A percentile compares a stretch with the other conserved stretches of the same genome.
Conservation (phyloP, 2,888 invertebrate genomes). For the Cryptocephalus moraei region DNA sequence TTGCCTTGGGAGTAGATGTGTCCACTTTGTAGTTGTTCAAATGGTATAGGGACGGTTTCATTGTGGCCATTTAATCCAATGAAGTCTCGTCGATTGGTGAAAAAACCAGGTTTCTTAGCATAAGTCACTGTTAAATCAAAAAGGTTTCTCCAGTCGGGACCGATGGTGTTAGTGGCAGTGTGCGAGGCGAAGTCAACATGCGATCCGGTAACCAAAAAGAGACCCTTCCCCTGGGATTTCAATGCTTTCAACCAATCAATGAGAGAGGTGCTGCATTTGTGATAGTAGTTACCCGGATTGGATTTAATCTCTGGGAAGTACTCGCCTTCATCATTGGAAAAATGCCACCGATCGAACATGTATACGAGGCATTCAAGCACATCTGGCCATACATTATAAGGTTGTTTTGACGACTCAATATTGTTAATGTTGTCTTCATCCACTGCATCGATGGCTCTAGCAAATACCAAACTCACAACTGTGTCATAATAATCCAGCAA, state of each 20-base stretch:
- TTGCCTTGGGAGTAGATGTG: constrained; percentile 50
- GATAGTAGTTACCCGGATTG: constrained; percentile 48
- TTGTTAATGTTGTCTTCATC: constrained; percentile 33
- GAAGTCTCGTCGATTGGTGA: constrained; percentile 48
- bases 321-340: constrained; percentile 43
- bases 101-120: constrained; percentile 68
- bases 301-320: constrained; percentile 52
- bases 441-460: constrained; percentile 52
- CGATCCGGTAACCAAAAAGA: constrained; percentile 64
- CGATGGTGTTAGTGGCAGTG: constrained; percentile 46
- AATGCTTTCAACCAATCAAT: constrained; percentile 50
- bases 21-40: constrained; percentile 39
- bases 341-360: constrained; percentile 51
- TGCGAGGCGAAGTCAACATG: constrained; percentile 58
- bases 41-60: constrained; percentile 33
- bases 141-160: constrained; percentile 22
- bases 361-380: constrained; percentile 48
- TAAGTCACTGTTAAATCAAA: constrained; percentile 48
- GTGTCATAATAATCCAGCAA: constrained; percentile 67
- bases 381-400: constrained; percentile 56
- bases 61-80: constrained; percentile 36
- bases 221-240: constrained; percentile 41
- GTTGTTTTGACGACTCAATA: constrained; percentile 3
- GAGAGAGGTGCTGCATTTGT: constrained; percentile 43
- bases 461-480: constrained; percentile 53